Percentiles rank a stretch among this genome's conserved stretches.
These are phyloP conservation scores for Stictocephala bisonia DNA, from an alignment of 2,888 invertebrate genomes.

Conservation along the genomic window DNA sequence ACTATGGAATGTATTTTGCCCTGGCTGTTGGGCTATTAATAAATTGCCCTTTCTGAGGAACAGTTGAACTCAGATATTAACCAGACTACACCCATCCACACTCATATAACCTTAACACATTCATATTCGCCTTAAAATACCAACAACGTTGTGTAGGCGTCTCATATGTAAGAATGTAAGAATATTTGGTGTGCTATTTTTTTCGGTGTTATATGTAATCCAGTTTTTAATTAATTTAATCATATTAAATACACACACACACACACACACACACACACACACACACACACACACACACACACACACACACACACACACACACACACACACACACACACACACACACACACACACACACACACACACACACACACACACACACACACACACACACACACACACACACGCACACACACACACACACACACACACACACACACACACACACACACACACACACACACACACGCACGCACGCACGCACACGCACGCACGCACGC, in stretches of 20 bases:
- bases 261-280: neutral
- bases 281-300: neutral
- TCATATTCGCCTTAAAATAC: too few relatives aligned
- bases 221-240: too few relatives aligned
- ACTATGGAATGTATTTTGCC: too few relatives aligned
- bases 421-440: neutral
- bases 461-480: neutral
- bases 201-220: too few relatives aligned
- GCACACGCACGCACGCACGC: neutral
- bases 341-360: neutral
- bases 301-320: neutral
- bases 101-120: too few relatives aligned
- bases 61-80: too few relatives aligned
- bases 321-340: neutral
- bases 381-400: neutral
- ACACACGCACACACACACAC: neutral
- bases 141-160: too few relatives aligned
- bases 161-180: too few relatives aligned
- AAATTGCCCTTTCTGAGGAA: too few relatives aligned
- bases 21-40: too few relatives aligned
- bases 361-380: neutral
- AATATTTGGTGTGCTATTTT: too few relatives aligned
- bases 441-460: neutral
- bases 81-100: too few relatives aligned
- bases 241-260: neutral